Evolutionary conservation across 2,888 invertebrate species (phyloP).

Genomic region (Netelia virgata): DNA sequence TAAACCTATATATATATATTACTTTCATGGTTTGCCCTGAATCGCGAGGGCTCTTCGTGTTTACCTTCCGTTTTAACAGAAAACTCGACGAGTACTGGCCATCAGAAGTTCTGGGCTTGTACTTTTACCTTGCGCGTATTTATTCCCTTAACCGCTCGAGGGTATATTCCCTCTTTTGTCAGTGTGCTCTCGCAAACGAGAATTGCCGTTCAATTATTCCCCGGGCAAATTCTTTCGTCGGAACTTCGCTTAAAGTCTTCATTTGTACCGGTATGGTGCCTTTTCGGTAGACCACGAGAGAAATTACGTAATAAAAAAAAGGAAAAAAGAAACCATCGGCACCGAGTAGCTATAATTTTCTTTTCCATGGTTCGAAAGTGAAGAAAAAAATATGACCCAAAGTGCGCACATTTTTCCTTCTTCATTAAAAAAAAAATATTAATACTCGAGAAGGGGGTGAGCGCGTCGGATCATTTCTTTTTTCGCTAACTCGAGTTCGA

Average conservation of each 20-base stretch:
- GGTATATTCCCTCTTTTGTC: conserved; percentile 21
- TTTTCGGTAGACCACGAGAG: conserved; percentile 35
- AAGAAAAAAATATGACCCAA: conserved; percentile 10
- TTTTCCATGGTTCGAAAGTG: neutral
- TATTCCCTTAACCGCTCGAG: conserved; percentile 46
- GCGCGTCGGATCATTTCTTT: neutral
- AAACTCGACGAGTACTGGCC: conserved; percentile 38
- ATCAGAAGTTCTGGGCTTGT: conserved; percentile 46
- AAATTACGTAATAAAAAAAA: conserved; percentile 15
- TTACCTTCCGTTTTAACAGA: conserved; percentile 62
- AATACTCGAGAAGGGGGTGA: neutral
- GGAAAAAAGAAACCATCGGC: conserved; percentile 6
- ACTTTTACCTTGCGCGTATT: conserved; percentile 43
- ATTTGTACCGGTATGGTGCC: conserved; percentile 19
- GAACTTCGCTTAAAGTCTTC: conserved; percentile 51
- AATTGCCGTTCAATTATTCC: conserved; percentile 62
- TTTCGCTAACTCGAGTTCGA: neutral
- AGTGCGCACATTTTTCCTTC: neutral
- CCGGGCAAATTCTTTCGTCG: conserved; percentile 57
- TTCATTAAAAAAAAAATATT: conserved; percentile 11
- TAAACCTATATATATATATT: conserved; percentile 21
- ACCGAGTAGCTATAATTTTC: neutral
- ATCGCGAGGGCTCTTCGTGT: conserved; percentile 50
- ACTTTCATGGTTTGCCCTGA: conserved; percentile 29
- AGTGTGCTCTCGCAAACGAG: conserved; percentile 49